phyloP scores from a whole-genome alignment of 35 echinoderm and acorn worm species.

The Heliocidaris erythrogramma region DNA sequence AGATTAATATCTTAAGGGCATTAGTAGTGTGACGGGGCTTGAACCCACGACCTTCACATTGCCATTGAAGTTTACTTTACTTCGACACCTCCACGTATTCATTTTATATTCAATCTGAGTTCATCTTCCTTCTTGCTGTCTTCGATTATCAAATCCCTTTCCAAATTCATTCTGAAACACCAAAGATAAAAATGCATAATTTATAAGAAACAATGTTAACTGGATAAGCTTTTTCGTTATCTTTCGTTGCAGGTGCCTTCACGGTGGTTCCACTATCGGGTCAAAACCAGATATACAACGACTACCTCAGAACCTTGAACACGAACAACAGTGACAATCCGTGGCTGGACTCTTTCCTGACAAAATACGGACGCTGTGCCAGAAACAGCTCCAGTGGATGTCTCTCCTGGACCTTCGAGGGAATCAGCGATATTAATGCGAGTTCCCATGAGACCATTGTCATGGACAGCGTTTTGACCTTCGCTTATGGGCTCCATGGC shows the following conservation, averaged over 20 bases:
- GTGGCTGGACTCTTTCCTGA: conserved; percentile 73
- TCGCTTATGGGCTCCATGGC: conserved; percentile 72
- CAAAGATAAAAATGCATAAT: too few relatives aligned
- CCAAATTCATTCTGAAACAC: too few relatives aligned
- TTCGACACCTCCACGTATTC: too few relatives aligned
- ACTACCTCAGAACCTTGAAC: conserved; percentile 67
- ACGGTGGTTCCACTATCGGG: conserved; percentile 75
- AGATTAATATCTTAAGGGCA: too few relatives aligned
- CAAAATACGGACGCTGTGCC: conserved; percentile 63
- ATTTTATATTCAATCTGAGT: too few relatives aligned
- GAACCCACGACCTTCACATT: too few relatives aligned
- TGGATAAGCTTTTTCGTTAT: too few relatives aligned
- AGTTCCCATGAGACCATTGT: conserved; percentile 83
- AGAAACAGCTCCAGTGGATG: neutral
- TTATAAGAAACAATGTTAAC: too few relatives aligned
- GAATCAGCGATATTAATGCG: conserved; percentile 43
- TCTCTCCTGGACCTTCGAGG: conserved; percentile 42
- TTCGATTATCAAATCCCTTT: too few relatives aligned
- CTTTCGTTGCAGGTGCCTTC: conserved; percentile 58
- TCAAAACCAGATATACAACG: conserved; percentile 52
- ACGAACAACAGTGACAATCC: conserved; percentile 60
- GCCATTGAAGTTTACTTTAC: too few relatives aligned
- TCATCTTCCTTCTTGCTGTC: too few relatives aligned
- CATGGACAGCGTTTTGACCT: conserved; percentile 78
- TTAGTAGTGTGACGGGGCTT: too few relatives aligned